phyloP scores from a whole-genome alignment of 2,113 vertebrate genomes.

The Sinocyclocheilus anophthalmus region DNA sequence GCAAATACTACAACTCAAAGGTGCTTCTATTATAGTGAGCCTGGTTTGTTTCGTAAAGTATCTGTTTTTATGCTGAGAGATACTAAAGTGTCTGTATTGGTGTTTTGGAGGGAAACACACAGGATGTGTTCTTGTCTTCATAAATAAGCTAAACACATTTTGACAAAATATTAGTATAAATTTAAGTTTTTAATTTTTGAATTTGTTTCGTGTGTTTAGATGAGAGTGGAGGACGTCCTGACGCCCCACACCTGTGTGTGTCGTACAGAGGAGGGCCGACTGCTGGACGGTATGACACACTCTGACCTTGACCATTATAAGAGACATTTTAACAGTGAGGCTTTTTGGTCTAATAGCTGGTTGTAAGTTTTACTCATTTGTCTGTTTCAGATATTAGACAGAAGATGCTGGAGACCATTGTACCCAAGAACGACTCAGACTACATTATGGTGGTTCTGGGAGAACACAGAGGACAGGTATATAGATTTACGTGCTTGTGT shows the following conservation, averaged over 20 bases:
- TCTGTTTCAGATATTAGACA: conserved; percentile 76
- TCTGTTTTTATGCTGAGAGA: not conserved
- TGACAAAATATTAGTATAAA: too few relatives aligned
- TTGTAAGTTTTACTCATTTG: not conserved
- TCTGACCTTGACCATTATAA: not conserved
- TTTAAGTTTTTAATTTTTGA: too few relatives aligned
- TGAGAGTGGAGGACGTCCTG: conserved; percentile 87
- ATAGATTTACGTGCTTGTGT: conserved; percentile 28
- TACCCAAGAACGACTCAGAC: conserved; percentile 80
- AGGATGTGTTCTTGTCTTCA: not conserved
- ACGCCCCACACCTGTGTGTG: conserved; percentile 81
- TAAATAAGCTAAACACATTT: not conserved
- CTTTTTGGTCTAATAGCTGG: not conserved
- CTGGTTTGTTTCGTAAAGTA: not conserved
- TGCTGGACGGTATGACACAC: conserved; percentile 81
- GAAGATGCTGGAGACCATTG: conserved; percentile 85
- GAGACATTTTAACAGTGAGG: not conserved
- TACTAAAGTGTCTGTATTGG: not conserved
- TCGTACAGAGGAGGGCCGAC: conserved; percentile 82
- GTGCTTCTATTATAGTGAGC: conserved; percentile 60
- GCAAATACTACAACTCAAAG: conserved; percentile 90
- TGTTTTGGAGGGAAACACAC: not conserved
- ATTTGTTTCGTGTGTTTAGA: conserved; percentile 65
- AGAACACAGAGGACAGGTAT: conserved; percentile 80
- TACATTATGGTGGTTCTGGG: conserved; percentile 86